These are phyloP conservation scores for Brienomyrus brachyistius DNA, from an alignment of 2,113 vertebrate species.

Conservation along the genomic window DNA sequence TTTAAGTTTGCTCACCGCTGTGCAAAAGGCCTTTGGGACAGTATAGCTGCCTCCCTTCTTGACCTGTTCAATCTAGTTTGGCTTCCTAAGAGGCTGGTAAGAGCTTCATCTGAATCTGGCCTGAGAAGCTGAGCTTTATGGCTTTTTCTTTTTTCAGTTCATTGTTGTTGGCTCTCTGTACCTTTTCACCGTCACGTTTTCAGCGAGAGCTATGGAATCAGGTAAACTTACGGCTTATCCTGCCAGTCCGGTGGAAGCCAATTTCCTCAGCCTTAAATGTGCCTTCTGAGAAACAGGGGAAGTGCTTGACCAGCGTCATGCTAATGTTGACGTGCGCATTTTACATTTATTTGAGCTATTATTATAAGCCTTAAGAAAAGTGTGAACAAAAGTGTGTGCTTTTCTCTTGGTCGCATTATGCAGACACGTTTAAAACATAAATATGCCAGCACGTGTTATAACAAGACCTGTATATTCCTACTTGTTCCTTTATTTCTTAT, in stretches of 20 bases:
- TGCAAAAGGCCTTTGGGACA: neutral
- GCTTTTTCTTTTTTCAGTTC: neutral
- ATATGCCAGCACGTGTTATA: neutral
- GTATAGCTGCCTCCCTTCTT: neutral
- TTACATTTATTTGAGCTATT: conserved; percentile 1
- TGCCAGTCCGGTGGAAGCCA: neutral
- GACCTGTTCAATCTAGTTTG: neutral
- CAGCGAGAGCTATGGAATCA: neutral
- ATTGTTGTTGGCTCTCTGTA: neutral
- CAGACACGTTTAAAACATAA: neutral
- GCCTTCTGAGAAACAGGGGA: neutral
- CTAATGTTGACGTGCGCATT: neutral
- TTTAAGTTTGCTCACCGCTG: neutral
- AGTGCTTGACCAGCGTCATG: neutral
- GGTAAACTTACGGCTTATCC: neutral
- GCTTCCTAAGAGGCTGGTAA: neutral
- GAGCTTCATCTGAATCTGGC: neutral
- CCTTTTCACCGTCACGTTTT: neutral
- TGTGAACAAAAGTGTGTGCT: neutral
- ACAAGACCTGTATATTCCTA: neutral
- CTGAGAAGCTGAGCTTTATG: neutral
- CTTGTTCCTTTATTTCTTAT: neutral
- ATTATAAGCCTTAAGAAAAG: neutral
- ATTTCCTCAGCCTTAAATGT: neutral
- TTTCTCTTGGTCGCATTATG: neutral